These are phyloP conservation scores for Brevimyrus niger DNA, from an alignment of 2,113 vertebrate species.

Conservation along the genomic window DNA sequence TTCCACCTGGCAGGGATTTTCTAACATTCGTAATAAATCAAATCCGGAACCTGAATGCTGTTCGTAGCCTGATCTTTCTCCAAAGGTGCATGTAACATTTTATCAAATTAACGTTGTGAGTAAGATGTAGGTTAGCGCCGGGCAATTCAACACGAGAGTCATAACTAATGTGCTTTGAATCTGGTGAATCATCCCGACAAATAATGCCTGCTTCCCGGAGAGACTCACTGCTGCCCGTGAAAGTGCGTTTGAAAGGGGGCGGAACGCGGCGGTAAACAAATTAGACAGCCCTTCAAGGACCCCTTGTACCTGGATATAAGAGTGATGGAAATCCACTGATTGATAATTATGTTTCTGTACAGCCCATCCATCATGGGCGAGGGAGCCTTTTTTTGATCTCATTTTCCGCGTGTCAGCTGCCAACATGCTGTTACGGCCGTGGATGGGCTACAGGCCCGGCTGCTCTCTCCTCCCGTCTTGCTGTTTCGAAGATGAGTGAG, in stretches of 20 bases:
- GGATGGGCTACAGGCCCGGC: slow-evolving; percentile 27
- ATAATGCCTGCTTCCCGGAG: not conserved
- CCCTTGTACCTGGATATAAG: slow-evolving; percentile 20
- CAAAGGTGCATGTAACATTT: not conserved
- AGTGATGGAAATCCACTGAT: slow-evolving; percentile 33
- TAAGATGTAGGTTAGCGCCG: not conserved
- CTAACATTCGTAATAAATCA: not conserved
- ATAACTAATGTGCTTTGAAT: not conserved
- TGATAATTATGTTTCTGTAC: slow-evolving; percentile 27
- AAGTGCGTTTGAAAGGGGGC: slow-evolving; percentile 10
- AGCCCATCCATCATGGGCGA: slow-evolving; percentile 18
- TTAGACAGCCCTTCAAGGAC: slow-evolving; percentile 18
- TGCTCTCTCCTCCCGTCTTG: slow-evolving; percentile 48
- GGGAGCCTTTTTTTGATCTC: slow-evolving; percentile 27
- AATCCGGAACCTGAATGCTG: not conserved
- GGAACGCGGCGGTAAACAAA: slow-evolving; percentile 26
- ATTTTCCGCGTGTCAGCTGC: slow-evolving; percentile 36
- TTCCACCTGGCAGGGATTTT: not conserved
- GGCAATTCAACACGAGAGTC: not conserved
- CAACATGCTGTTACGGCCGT: slow-evolving; percentile 36
- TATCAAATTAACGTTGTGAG: not conserved
- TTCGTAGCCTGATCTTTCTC: not conserved
- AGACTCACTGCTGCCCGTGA: not conserved
- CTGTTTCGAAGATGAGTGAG: slow-evolving; percentile 47
- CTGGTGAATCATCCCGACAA: not conserved